Conservation (phyloP, 2,113 vertebrate species). For the Entosphenus tridentatus region DNA sequence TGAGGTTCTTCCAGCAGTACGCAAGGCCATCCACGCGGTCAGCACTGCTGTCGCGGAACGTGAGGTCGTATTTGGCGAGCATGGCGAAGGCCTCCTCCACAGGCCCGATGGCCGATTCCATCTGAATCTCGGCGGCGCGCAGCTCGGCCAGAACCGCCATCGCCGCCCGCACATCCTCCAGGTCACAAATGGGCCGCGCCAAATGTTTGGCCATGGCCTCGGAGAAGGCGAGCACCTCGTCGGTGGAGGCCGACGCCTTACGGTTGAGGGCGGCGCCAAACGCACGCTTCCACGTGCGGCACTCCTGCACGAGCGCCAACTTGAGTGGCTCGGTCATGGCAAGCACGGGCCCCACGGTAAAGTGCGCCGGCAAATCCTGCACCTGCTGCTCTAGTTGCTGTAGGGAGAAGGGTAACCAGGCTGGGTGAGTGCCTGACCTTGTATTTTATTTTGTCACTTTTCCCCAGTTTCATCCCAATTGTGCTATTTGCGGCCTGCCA, state of each 20-base stretch:
- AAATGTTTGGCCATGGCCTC: constrained; percentile 29
- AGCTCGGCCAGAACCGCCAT: constrained; percentile 34
- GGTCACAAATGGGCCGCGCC: constrained; percentile 30
- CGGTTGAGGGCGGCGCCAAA: constrained; percentile 33
- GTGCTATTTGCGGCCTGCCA: no score
- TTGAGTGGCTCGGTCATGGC: constrained; percentile 27
- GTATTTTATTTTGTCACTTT: no score
- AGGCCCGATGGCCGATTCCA: constrained; percentile 29
- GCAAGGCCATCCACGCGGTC: constrained; percentile 37
- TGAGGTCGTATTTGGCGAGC: constrained; percentile 30
- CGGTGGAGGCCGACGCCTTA: constrained; percentile 25
- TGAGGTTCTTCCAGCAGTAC: constrained; percentile 40
- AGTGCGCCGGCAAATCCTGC: constrained; percentile 24
- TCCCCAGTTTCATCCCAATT: no score
- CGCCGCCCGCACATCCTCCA: constrained; percentile 30
- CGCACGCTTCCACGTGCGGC: constrained; percentile 27
- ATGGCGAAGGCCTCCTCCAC: constrained; percentile 41
- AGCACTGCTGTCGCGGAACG: constrained; percentile 28
- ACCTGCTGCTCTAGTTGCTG: constrained; percentile 35
- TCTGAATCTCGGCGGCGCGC: constrained; percentile 29
- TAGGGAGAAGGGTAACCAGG: constrained; percentile 8
- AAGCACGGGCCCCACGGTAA: constrained; percentile 21
- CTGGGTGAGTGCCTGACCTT: no score
- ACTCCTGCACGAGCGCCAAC: constrained; percentile 33
- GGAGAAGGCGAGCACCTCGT: constrained; percentile 26